Evolutionary conservation across 2,113 vertebrate species (phyloP).

Genomic region (Thunnus thynnus): DNA sequence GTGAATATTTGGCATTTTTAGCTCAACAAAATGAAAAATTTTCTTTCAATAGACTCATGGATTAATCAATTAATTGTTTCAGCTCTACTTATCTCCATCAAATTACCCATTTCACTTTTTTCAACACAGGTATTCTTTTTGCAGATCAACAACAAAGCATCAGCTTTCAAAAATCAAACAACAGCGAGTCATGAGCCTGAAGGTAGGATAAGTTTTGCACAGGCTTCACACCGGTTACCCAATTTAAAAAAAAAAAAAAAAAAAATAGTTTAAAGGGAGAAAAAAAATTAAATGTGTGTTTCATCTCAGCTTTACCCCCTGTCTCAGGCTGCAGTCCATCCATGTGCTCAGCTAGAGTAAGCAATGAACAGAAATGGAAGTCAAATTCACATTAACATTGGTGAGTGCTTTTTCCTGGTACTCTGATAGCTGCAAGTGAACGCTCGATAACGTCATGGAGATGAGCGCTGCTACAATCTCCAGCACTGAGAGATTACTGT

Average conservation of each 20-base stretch:
- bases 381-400: slow-evolving; percentile 66
- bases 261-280: slow-evolving; percentile 12
- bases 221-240: slow-evolving; percentile 10
- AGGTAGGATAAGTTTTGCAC: slow-evolving; percentile 34
- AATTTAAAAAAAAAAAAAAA: not conserved
- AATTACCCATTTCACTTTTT: not conserved
- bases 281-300: slow-evolving; percentile 39
- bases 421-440: slow-evolving; percentile 56
- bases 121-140: not conserved
- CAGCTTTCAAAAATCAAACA: slow-evolving; percentile 18
- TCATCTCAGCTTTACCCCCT: slow-evolving; percentile 36
- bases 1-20: too few relatives aligned
- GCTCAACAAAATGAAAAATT: not conserved
- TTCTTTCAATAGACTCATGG: not conserved
- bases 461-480: slow-evolving; percentile 57
- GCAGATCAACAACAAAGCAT: not conserved
- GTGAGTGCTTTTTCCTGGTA: slow-evolving; percentile 37
- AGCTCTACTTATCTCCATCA: not conserved
- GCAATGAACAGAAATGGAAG: slow-evolving; percentile 56
- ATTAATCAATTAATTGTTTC: not conserved
- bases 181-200: slow-evolving; percentile 3
- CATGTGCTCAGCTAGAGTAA: slow-evolving; percentile 45
- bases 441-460: slow-evolving; percentile 65
- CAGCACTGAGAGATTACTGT: slow-evolving; percentile 34
- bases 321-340: slow-evolving; percentile 33